Evolutionary conservation across 2,113 vertebrate species (phyloP), one percentile per base, ranked within the genome.

Genomic region (Tamias sibiricus): DNA sequence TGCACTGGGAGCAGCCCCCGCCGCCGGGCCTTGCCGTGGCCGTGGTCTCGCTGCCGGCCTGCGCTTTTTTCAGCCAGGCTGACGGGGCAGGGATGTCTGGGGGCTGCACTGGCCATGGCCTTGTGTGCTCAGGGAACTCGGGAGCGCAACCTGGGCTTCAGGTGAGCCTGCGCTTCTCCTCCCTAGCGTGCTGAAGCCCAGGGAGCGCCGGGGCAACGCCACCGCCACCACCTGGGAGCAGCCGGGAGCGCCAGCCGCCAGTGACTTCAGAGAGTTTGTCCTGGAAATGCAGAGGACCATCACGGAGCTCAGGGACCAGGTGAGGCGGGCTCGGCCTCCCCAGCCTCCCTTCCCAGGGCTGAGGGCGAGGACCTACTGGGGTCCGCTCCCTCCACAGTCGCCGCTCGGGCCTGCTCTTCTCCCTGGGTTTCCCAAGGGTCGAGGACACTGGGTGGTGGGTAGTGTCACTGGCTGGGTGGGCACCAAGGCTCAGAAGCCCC

Each of bases 201-300:
- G 44, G 17, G 47, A 76, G 47, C 97, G 90, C 89, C 98, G 95
- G 59, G 94, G 40, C 52, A 99, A 99, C 24, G n/a, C 96, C 80
- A 99, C 99, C 28, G 97, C 98, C 8, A 87, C 98, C 49, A 96
- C 98, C 93, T 42, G 69, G 1, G 95, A 98, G 87, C 98, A 94
- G 81, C 98, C 96, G 42, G 98, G 98, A 91, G 97, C 98, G 75
- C 98, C 98, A 0, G 98, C 98, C 54, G 93, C 98, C 20, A 99
- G 94, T 52, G 99, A 99, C 98, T 99, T 99, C 98, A 99, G 99
- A 98, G 99, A 99, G 82, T 99, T 99, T 96, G 99, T 99, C 94
- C 93, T 98, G 37, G 99, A 99, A 97, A 99, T 99, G 99, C 99
- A 99, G 97, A 99, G 99, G 98, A 99, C 99, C 19, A 99, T 99